Conservation (phyloP, 1,140 invertebrate genomes). For the Drosophila virilis region DNA sequence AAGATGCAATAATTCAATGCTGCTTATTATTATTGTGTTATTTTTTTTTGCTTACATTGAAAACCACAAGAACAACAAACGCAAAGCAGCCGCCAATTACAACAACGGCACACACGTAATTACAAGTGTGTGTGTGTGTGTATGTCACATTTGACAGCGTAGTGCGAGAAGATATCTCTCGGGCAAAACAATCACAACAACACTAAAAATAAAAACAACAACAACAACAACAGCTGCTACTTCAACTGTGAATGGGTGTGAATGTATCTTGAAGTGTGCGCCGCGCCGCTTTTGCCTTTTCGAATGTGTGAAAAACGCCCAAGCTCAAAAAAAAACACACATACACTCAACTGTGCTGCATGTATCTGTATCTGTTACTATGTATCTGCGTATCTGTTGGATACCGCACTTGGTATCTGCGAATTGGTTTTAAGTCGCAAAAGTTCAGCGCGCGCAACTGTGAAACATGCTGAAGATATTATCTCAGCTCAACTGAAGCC, state of each 20-base stretch:
- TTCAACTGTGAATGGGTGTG: constrained; percentile 49
- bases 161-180: constrained; percentile 41
- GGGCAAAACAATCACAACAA: constrained; percentile 35
- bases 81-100: constrained; percentile 32
- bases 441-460: constrained; percentile 2
- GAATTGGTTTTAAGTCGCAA: constrained; percentile 21
- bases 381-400: constrained; percentile 17
- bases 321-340: constrained; percentile 37
- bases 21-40: constrained; percentile 3
- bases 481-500: constrained; percentile 15
- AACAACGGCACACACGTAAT: constrained; percentile 24
- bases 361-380: constrained; percentile 1
- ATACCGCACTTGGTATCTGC: constrained; percentile 1
- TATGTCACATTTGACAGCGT: constrained; percentile 30
- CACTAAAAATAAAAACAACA: constrained; percentile 24
- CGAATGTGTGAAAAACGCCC: constrained; percentile 73
- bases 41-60: constrained; percentile 6
- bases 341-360: constrained; percentile 36
- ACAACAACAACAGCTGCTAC: constrained; percentile 9
- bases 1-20: not conserved
- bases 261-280: constrained; percentile 72
- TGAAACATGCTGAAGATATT: constrained; percentile 30
- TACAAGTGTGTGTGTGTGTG: constrained; percentile 1
- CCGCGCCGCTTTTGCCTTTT: constrained; percentile 25
- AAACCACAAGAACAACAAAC: constrained; percentile 15